Percentiles rank a stretch among this genome's conserved stretches.
These are phyloP conservation scores for Folsomia candida DNA, from an alignment of 2,888 invertebrate genomes.

Conservation along the genomic window DNA sequence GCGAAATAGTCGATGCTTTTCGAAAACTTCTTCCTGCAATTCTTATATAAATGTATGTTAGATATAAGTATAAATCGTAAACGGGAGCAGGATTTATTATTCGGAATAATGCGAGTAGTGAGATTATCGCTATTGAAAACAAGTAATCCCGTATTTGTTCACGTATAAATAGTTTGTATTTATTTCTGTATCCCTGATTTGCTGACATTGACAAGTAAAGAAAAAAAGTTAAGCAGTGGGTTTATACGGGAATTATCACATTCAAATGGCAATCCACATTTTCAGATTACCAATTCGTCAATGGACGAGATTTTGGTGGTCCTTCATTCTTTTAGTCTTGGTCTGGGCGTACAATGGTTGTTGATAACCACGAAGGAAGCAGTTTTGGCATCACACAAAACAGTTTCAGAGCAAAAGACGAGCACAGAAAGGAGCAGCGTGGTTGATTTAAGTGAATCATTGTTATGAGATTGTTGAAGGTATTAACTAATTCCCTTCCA, in stretches of 20 bases:
- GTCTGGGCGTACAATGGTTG: not conserved
- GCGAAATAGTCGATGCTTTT: no score
- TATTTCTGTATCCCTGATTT: no score
- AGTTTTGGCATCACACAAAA: not conserved
- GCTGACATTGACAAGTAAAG: not conserved
- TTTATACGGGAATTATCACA: not conserved
- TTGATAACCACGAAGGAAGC: not conserved
- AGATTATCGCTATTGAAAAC: not conserved
- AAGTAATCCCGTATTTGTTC: not conserved
- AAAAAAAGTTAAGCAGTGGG: not conserved
- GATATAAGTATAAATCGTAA: no score
- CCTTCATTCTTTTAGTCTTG: not conserved
- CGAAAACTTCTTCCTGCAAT: no score
- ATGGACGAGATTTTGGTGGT: not conserved
- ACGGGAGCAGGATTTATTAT: no score
- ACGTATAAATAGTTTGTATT: no score
- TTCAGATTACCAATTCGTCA: not conserved
- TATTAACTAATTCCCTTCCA: not conserved
- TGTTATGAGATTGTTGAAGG: not conserved
- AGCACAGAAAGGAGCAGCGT: not conserved
- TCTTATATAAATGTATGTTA: no score
- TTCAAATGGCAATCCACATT: not conserved
- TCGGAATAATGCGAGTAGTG: no score
- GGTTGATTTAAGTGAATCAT: conserved; percentile 1
- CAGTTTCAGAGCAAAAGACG: not conserved